phyloP scores from a whole-genome alignment of 2,797 vertebrate genomes.

The Euthynnus affinis region DNA sequence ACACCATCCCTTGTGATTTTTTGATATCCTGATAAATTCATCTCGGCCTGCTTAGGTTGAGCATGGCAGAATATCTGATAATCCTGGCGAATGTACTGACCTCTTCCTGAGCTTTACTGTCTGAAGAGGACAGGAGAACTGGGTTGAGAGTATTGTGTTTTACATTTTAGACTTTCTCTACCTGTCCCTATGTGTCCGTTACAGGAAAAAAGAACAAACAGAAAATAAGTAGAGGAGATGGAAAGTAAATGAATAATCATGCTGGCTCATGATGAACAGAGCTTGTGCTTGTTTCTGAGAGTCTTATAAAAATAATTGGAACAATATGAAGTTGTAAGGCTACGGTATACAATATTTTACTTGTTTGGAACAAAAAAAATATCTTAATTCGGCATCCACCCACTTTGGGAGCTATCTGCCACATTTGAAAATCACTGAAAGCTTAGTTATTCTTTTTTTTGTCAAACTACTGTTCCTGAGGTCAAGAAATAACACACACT shows the following conservation, averaged over 20 bases:
- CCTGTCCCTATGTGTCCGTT: constrained; percentile 10
- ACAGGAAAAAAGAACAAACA: background rate
- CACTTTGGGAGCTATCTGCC: too few species aligned
- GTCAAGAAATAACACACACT: too few species aligned
- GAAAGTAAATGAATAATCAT: background rate
- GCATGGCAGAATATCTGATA: constrained; percentile 49
- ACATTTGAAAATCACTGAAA: too few species aligned
- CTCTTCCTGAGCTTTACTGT: constrained; percentile 41
- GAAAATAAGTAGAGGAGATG: background rate
- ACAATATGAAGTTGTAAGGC: too few species aligned
- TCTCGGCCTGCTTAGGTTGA: constrained; percentile 45
- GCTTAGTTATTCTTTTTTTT: too few species aligned
- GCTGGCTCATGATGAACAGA: background rate
- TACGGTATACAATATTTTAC: background rate
- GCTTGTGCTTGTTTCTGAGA: constrained; percentile 1
- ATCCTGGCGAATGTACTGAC: constrained; percentile 51
- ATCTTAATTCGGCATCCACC: too few species aligned
- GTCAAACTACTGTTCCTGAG: too few species aligned
- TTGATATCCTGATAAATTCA: constrained; percentile 63
- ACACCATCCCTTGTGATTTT: constrained; percentile 54
- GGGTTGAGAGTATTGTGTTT: constrained; percentile 16
- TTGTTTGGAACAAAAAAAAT: too few species aligned
- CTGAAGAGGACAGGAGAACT: constrained; percentile 8
- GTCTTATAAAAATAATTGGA: too few species aligned
- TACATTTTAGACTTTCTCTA: constrained; percentile 14